Conservation (phyloP, 2,797 vertebrate genomes). For the Limnodromus scolopaceus region DNA sequence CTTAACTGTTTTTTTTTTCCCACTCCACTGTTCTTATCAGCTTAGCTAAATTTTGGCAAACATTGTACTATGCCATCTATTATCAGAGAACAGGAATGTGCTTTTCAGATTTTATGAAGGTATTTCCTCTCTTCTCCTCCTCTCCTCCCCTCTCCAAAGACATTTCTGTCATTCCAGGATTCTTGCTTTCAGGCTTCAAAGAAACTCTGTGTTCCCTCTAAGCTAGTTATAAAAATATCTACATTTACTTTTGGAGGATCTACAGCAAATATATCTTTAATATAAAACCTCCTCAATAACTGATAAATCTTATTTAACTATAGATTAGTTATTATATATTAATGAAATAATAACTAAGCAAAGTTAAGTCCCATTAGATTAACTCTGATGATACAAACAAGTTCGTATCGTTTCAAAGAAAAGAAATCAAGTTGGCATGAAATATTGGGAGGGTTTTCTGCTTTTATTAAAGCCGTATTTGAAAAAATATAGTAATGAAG, state of each 20-base stretch:
- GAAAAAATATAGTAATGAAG: not conserved
- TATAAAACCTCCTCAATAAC: not conserved
- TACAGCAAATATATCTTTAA: not conserved
- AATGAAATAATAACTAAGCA: not conserved
- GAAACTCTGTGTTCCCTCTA: conserved; percentile 15
- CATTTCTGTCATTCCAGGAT: conserved; percentile 27
- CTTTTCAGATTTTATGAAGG: conserved; percentile 16
- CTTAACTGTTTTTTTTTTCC: not conserved
- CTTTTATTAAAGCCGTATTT: accelerated
- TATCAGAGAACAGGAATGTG: conserved; percentile 11
- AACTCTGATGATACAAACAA: not conserved
- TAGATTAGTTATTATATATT: not conserved
- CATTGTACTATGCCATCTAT: not conserved
- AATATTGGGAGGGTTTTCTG: not conserved
- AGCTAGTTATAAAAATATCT: not conserved
- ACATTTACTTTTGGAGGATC: not conserved
- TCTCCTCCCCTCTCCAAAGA: not conserved
- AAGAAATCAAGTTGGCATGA: not conserved
- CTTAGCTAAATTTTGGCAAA: not conserved
- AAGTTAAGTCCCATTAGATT: not conserved
- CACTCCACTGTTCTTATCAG: not conserved
- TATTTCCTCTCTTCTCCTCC: not conserved
- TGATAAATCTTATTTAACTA: not conserved
- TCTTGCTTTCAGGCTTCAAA: conserved; percentile 57
- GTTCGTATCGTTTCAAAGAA: not conserved